Evolutionary conservation across 1,140 invertebrate species (phyloP).

Genomic region (Tribolium madens): DNA sequence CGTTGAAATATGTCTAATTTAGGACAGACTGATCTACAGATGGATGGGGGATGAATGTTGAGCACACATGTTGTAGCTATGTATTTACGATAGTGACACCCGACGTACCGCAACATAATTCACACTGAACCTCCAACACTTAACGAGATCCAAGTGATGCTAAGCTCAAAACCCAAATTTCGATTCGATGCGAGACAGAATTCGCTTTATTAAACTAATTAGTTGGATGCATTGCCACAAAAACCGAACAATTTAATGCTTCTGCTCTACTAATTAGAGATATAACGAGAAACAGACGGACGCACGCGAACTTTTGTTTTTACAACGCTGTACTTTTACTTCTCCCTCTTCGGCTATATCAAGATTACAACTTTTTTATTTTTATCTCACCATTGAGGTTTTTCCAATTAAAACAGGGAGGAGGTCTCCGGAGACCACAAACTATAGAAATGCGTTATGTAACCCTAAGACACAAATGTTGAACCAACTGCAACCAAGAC

Average conservation of each 20-base stretch:
- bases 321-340: slow-evolving; percentile 11
- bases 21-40: slow-evolving; percentile 14
- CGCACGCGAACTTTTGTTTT: slow-evolving; percentile 2
- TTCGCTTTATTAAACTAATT: not conserved
- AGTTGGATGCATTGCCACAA: not conserved
- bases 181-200: not conserved
- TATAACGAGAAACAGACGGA: slow-evolving; percentile 26
- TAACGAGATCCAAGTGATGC: slow-evolving; percentile 21
- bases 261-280: slow-evolving; percentile 2
- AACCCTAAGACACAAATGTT: not conserved
- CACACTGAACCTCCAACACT: slow-evolving; percentile 1
- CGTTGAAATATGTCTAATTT: slow-evolving; percentile 35
- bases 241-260: not conserved
- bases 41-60: slow-evolving; percentile 8
- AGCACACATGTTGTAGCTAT: not conserved
- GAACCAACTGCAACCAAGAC: not conserved
- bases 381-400: slow-evolving; percentile 59
- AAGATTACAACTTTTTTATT: slow-evolving; percentile 54
- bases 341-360: slow-evolving; percentile 54
- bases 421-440: slow-evolving; percentile 11
- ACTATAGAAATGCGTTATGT: slow-evolving; percentile 55
- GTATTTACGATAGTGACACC: slow-evolving; percentile 6
- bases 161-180: not conserved
- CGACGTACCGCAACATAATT: slow-evolving; percentile 9
- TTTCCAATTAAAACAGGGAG: slow-evolving; percentile 56